These are phyloP conservation scores for Porites divaricata DNA, from an alignment of 92 coral and sea anemone genomes.

Conservation along the genomic window DNA sequence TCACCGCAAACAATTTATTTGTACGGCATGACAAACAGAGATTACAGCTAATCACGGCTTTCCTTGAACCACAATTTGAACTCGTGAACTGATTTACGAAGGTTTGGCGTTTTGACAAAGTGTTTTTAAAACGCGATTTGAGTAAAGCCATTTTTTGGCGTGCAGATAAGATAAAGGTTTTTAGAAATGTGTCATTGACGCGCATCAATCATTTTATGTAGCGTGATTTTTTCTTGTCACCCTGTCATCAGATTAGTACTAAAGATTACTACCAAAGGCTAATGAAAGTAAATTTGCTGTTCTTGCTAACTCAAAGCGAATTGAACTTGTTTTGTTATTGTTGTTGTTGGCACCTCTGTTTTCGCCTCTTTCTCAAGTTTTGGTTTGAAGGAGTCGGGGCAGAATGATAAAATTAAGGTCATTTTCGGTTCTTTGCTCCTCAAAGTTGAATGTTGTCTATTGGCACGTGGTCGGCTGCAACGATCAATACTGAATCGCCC, in stretches of 20 bases:
- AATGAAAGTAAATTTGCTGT: neutral
- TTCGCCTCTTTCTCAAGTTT: too few species aligned
- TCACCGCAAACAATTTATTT: neutral
- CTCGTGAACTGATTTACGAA: neutral
- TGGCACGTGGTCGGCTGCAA: too few species aligned
- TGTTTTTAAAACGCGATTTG: constrained; percentile 2
- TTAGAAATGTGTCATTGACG: neutral
- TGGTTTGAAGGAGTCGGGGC: too few species aligned
- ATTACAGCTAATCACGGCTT: constrained; percentile 7
- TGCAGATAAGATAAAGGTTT: constrained; percentile 12
- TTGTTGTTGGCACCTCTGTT: too few species aligned
- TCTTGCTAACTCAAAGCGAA: too few species aligned
- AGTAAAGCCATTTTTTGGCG: neutral
- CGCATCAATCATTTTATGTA: neutral
- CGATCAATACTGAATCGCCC: neutral
- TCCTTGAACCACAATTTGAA: constrained; percentile 6
- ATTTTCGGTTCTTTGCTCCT: too few species aligned
- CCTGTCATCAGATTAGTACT: neutral
- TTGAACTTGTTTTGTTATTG: too few species aligned
- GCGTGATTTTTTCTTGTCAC: constrained; percentile 1
- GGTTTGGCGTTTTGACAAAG: constrained; percentile 30
- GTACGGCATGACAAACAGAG: neutral
- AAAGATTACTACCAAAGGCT: neutral
- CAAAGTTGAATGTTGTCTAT: too few species aligned
- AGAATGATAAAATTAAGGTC: too few species aligned